phyloP scores from a whole-genome alignment of 2,888 invertebrate genomes.

The Stegana nigrithorax region DNA sequence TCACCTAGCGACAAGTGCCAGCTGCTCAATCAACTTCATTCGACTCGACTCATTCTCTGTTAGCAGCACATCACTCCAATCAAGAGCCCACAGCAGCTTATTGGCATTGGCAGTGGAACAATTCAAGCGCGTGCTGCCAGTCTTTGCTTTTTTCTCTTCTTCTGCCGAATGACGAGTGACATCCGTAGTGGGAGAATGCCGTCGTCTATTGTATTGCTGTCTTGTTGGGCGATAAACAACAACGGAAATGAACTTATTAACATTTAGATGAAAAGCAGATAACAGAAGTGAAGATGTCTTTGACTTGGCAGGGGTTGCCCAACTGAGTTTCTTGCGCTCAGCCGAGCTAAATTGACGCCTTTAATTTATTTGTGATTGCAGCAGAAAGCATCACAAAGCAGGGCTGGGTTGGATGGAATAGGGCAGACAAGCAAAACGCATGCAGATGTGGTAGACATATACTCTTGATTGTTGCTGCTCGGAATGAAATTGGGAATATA shows the following conservation, averaged over 20 bases:
- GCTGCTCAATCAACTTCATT: constrained; percentile 9
- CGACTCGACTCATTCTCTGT: neutral
- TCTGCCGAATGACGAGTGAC: too few species aligned
- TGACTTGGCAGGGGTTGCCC: constrained; percentile 43
- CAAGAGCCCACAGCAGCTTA: too few species aligned
- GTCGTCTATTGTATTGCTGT: neutral
- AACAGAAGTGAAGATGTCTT: constrained; percentile 23
- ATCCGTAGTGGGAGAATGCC: neutral
- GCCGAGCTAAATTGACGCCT: neutral
- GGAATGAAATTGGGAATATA: too few species aligned
- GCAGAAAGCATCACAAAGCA: too few species aligned
- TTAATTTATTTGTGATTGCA: neutral
- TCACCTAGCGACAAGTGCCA: constrained; percentile 14
- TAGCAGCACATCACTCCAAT: too few species aligned
- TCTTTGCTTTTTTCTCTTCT: neutral
- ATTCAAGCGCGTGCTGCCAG: constrained; percentile 47
- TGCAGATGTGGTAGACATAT: too few species aligned
- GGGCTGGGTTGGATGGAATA: neutral
- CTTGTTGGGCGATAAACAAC: constrained; percentile 12
- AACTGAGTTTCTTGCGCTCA: neutral
- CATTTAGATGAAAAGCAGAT: constrained; percentile 54
- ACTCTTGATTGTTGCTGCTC: too few species aligned
- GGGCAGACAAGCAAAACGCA: neutral
- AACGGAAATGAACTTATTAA: constrained; percentile 47
- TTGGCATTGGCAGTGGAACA: too few species aligned